Conservation (phyloP, 37 sponge, comb jelly and placozoan genomes). For the Diacarnus erythraeanus region DNA sequence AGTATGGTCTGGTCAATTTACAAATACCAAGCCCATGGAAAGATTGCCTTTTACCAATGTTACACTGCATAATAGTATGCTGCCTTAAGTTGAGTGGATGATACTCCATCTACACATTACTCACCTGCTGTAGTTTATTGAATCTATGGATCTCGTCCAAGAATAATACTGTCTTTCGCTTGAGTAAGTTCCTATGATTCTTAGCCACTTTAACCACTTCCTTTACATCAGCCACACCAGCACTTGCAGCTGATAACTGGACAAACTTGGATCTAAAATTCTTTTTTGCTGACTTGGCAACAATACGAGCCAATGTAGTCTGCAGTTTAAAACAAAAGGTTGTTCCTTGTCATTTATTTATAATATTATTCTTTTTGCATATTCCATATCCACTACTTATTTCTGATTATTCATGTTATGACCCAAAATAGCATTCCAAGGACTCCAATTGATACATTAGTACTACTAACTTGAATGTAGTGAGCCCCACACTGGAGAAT, state of each 20-base stretch:
- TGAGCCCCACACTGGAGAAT: no score
- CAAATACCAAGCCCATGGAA: no score
- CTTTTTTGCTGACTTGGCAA: conserved; percentile 29
- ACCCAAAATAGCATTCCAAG: no score
- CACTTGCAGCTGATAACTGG: conserved; percentile 44
- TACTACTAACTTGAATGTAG: no score
- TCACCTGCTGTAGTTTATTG: conserved; percentile 56
- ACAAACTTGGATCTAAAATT: conserved; percentile 17
- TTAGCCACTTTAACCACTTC: conserved; percentile 48
- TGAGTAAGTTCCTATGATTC: conserved; percentile 39
- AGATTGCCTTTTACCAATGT: no score
- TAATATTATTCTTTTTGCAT: no score
- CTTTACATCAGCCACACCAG: conserved; percentile 35
- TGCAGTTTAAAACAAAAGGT: neutral
- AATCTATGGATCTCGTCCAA: conserved; percentile 65
- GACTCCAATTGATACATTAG: no score
- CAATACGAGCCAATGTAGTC: conserved; percentile 60
- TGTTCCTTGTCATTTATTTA: no score
- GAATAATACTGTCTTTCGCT: conserved; percentile 40
- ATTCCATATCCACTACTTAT: no score
- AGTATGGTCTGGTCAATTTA: no score
- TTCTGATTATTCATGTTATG: no score
- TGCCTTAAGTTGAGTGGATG: conserved; percentile 43
- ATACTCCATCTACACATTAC: conserved; percentile 12
- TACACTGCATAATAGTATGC: no score